Conservation (phyloP, 1,140 invertebrate genomes). For the Eufriesea mexicana region DNA sequence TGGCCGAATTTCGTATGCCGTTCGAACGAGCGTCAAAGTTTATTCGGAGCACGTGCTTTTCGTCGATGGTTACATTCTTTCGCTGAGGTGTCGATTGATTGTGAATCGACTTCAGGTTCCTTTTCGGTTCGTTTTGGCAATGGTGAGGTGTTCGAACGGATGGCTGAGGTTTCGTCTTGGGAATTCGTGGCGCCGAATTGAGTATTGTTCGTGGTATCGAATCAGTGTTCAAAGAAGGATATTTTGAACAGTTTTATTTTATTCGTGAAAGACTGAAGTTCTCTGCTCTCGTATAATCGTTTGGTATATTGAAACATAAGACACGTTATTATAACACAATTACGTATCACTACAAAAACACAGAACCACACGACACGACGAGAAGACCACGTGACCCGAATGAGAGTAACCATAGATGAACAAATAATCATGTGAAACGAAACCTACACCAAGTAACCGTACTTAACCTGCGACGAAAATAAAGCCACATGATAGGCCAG, state of each 20-base stretch:
- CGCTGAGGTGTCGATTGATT: slow-evolving; percentile 16
- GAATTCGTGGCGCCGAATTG: not conserved
- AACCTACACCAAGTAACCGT: too few relatives aligned
- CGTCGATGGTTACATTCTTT: slow-evolving; percentile 21
- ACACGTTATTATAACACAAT: too few relatives aligned
- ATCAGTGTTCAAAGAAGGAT: not conserved
- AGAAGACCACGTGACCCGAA: too few relatives aligned
- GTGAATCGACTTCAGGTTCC: not conserved
- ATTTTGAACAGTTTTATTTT: not conserved
- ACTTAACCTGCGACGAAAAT: too few relatives aligned
- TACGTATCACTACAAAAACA: too few relatives aligned
- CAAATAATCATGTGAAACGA: too few relatives aligned
- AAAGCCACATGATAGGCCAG: too few relatives aligned
- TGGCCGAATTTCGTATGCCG: slow-evolving; percentile 56
- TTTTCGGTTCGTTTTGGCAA: not conserved
- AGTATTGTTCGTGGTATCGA: not conserved
- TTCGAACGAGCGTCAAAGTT: not conserved
- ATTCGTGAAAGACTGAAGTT: too few relatives aligned
- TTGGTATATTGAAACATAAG: too few relatives aligned
- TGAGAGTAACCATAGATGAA: too few relatives aligned
- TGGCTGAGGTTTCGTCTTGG: not conserved
- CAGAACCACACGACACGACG: too few relatives aligned
- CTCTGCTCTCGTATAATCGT: too few relatives aligned
- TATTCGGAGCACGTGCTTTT: slow-evolving; percentile 38
- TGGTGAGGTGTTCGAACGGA: not conserved